These are phyloP conservation scores for Platorchestia sp. DNA, from an alignment of 1,140 invertebrate species.

Conservation along the genomic window DNA sequence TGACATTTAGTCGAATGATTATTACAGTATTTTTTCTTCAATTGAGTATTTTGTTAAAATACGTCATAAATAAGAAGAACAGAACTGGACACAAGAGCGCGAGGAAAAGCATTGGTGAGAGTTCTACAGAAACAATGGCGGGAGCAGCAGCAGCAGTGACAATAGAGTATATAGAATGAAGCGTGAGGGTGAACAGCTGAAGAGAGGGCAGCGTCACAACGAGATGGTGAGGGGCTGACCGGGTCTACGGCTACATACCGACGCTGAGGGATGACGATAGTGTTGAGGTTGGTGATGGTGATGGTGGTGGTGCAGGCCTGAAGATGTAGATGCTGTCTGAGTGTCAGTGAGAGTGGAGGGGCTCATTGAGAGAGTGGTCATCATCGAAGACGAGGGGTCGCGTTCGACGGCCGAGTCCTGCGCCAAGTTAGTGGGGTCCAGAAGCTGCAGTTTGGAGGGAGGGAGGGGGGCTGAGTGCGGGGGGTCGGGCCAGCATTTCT, in stretches of 20 bases:
- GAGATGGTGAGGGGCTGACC: background rate
- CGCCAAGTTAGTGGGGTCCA: conserved; percentile 1
- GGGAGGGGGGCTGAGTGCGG: background rate
- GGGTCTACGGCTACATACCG: conserved; percentile 19
- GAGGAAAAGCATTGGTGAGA: background rate
- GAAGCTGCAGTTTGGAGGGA: conserved; percentile 18
- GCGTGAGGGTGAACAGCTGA: background rate
- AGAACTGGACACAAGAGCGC: background rate
- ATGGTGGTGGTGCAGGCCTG: conserved; percentile 25
- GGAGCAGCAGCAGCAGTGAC: background rate
- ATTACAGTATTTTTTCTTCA: background rate
- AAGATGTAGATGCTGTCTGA: conserved; percentile 30
- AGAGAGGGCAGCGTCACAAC: background rate
- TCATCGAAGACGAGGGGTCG: conserved; percentile 20
- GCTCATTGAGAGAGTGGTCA: conserved; percentile 42
- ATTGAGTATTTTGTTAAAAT: background rate
- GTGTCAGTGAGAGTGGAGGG: conserved; percentile 45
- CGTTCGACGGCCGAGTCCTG: conserved; percentile 4
- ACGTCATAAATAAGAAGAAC: background rate
- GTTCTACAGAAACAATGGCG: background rate
- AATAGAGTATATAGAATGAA: background rate
- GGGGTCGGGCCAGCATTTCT: conserved; percentile 5
- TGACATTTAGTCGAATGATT: background rate
- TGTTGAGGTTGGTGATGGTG: conserved; percentile 20
- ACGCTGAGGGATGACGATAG: conserved; percentile 8